phyloP scores from a whole-genome alignment of 2,888 invertebrate species.

The Carcina quercana region DNA sequence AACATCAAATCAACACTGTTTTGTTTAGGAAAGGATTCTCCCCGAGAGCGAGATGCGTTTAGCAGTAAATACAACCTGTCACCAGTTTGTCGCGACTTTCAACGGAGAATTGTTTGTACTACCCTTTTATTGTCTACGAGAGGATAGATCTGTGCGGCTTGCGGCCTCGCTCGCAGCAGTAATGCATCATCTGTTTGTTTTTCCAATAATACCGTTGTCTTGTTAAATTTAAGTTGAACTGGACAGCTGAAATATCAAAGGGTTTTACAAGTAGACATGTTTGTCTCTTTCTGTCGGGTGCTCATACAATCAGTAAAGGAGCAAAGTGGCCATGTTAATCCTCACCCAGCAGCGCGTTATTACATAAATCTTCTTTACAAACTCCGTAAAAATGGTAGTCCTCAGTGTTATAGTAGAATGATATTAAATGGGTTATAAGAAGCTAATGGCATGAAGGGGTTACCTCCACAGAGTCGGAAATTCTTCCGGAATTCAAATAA shows the following conservation, averaged over 20 bases:
- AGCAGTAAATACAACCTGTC: slow-evolving; percentile 35
- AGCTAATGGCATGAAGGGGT: slow-evolving; percentile 16
- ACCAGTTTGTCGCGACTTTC: slow-evolving; percentile 27
- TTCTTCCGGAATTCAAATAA: slow-evolving; percentile 25
- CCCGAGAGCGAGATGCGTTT: slow-evolving; percentile 25
- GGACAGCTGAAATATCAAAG: too few relatives aligned
- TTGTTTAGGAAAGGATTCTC: slow-evolving; percentile 26
- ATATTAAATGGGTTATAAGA: slow-evolving; percentile 18
- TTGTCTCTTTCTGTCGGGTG: too few relatives aligned
- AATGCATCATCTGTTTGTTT: slow-evolving; percentile 9
- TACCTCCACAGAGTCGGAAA: slow-evolving; percentile 11
- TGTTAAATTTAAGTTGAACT: too few relatives aligned
- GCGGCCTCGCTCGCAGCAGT: slow-evolving; percentile 9
- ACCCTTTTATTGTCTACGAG: slow-evolving; percentile 25
- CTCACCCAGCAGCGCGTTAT: too few relatives aligned
- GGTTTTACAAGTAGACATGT: too few relatives aligned
- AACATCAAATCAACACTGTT: slow-evolving; percentile 36
- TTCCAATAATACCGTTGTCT: too few relatives aligned
- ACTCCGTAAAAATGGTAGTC: too few relatives aligned
- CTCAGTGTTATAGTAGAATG: neutral
- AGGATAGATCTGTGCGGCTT: slow-evolving; percentile 4
- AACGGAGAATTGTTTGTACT: slow-evolving; percentile 24
- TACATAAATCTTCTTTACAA: too few relatives aligned
- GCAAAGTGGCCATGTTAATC: too few relatives aligned
- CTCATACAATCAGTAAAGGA: too few relatives aligned